These are phyloP conservation scores for Bombus confusus DNA, from an alignment of 1,140 invertebrate genomes.

Conservation along the genomic window DNA sequence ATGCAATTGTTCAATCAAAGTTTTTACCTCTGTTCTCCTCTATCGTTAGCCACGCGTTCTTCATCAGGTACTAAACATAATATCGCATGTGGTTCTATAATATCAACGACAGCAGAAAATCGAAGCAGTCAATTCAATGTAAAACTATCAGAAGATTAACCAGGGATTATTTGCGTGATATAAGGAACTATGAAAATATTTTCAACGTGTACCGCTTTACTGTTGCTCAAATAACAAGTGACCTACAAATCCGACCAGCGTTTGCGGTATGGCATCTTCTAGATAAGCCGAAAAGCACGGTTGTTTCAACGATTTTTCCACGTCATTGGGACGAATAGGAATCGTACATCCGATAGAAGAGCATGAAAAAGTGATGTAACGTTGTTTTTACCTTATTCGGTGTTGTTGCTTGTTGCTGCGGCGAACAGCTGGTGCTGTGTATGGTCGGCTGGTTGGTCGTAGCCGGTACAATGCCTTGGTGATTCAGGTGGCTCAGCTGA, in stretches of 20 bases:
- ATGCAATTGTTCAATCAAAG: too few relatives aligned
- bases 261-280: not conserved
- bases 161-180: not conserved
- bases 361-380: conserved; percentile 15
- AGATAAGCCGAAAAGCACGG: not conserved
- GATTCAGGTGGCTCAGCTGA: conserved; percentile 80
- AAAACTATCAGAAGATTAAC: not conserved
- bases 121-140: not conserved
- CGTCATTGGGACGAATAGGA: not conserved
- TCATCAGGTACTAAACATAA: too few relatives aligned
- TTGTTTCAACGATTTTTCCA: too few relatives aligned
- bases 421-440: conserved; percentile 81
- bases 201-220: too few relatives aligned
- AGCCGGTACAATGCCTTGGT: conserved; percentile 77
- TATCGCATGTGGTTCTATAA: not conserved
- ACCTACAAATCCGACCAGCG: not conserved
- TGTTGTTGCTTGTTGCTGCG: conserved; percentile 80
- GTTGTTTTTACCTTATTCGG: conserved; percentile 78
- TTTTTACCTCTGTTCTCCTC: too few relatives aligned
- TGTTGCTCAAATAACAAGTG: not conserved
- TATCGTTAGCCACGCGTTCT: too few relatives aligned
- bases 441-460: conserved; percentile 77
- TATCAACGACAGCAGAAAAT: not conserved
- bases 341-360: not conserved
- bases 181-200: not conserved